Evolutionary conservation across 1,140 invertebrate genomes (phyloP).

Genomic region (Ips nitidus): DNA sequence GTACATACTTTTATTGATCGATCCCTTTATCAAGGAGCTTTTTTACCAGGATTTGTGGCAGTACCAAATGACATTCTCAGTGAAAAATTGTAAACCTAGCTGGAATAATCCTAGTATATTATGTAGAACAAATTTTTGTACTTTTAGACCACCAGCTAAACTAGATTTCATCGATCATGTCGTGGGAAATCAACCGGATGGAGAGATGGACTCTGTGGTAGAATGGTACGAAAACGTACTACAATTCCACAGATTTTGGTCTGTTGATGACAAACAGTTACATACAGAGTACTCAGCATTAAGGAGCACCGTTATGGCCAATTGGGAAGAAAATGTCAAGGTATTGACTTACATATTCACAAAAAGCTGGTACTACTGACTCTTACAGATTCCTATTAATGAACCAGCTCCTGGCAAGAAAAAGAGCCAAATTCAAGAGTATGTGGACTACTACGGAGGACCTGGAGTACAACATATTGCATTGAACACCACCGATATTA

Average conservation of each 20-base stretch:
- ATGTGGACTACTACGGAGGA: conserved; percentile 97
- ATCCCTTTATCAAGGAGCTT: conserved; percentile 80
- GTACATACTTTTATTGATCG: conserved; percentile 94
- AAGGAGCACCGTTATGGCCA: conserved; percentile 94
- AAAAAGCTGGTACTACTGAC: neutral
- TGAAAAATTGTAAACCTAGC: conserved; percentile 63
- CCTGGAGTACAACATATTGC: conserved; percentile 98
- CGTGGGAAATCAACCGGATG: conserved; percentile 95
- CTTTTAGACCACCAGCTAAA: conserved; percentile 67
- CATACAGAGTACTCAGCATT: conserved; percentile 96
- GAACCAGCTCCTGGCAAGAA: conserved; percentile 95
- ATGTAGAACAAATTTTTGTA: conserved; percentile 11
- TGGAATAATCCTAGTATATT: neutral
- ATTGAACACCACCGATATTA: conserved; percentile 91
- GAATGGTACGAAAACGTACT: conserved; percentile 94
- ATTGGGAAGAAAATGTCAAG: conserved; percentile 98
- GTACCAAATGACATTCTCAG: conserved; percentile 62
- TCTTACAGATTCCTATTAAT: conserved; percentile 86
- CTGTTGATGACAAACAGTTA: conserved; percentile 94
- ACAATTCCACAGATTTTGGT: conserved; percentile 98
- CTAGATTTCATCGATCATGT: conserved; percentile 95
- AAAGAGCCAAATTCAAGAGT: conserved; percentile 98
- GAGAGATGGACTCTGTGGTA: conserved; percentile 83
- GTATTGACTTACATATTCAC: conserved; percentile 44
- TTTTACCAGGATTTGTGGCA: conserved; percentile 82